Evolutionary conservation across 2,113 vertebrate species (phyloP).

Genomic region (Reinhardtius hippoglossoides): DNA sequence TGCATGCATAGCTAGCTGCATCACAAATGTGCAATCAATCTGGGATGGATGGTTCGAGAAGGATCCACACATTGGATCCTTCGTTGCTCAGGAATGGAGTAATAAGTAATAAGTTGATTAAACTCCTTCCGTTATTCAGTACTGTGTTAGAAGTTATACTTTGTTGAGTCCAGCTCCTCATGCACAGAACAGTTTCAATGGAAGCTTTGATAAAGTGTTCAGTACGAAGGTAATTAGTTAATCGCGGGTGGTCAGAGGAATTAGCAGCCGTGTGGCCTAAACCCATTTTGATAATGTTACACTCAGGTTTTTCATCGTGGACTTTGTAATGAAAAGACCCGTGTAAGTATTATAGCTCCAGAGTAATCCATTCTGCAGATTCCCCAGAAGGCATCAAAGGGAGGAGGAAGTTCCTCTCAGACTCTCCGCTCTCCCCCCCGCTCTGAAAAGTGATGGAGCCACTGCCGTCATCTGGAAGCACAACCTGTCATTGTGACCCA

Average conservation of each 20-base stretch:
- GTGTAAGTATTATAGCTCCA: slow-evolving; percentile 1
- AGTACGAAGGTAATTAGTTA: slow-evolving; percentile 18
- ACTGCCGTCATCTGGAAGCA: slow-evolving; percentile 49
- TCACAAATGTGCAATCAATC: too few relatives aligned
- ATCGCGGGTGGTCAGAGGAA: slow-evolving; percentile 58
- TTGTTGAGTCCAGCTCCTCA: not conserved
- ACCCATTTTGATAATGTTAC: slow-evolving; percentile 40
- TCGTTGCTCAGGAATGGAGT: too few relatives aligned
- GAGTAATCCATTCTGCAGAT: not conserved
- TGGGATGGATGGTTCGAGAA: too few relatives aligned
- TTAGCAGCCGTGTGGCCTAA: slow-evolving; percentile 22
- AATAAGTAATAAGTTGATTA: too few relatives aligned
- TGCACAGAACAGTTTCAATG: not conserved
- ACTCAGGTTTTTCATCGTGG: slow-evolving; percentile 29
- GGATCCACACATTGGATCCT: too few relatives aligned
- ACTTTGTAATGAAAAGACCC: slow-evolving; percentile 8
- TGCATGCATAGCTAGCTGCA: too few relatives aligned
- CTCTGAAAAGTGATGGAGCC: slow-evolving; percentile 51
- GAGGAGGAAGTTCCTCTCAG: slow-evolving; percentile 32
- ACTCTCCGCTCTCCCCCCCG: slow-evolving; percentile 13
- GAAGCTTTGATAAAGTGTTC: too few relatives aligned
- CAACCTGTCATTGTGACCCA: slow-evolving; percentile 67
- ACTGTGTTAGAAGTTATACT: not conserved
- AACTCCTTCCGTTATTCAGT: too few relatives aligned
- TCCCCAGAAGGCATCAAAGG: slow-evolving; percentile 24